These are phyloP conservation scores for Calypte anna DNA, from an alignment of 2,113 vertebrate genomes.

Conservation along the genomic window DNA sequence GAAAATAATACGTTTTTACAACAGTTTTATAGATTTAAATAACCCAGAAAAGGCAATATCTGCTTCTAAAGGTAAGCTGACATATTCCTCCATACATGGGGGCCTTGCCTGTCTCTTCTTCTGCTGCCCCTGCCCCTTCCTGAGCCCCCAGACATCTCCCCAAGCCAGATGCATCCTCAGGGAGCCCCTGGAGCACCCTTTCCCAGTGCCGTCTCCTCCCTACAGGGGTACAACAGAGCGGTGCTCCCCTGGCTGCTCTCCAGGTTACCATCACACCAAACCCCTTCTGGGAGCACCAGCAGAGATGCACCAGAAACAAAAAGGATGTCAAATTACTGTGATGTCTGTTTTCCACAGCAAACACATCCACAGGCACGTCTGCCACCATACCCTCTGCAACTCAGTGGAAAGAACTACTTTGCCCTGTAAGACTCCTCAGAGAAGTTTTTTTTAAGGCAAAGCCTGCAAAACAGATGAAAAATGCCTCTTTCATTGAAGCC, in stretches of 20 bases:
- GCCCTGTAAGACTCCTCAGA: background rate
- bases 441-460: background rate
- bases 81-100: fast-evolving
- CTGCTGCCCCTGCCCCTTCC: background rate
- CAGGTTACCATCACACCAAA: background rate
- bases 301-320: background rate
- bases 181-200: background rate
- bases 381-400: background rate
- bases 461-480: background rate
- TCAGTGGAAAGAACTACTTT: background rate
- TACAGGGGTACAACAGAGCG: fast-evolving
- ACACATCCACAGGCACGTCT: background rate
- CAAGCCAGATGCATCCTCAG: background rate
- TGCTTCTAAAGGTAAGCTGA: background rate
- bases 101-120: background rate
- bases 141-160: background rate
- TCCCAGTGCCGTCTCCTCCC: background rate
- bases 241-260: background rate
- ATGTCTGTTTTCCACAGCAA: background rate
- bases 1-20: background rate
- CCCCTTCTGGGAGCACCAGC: fast-evolving
- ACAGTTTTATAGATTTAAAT: background rate
- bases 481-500: background rate
- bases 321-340: background rate
- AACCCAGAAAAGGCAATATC: background rate